Conservation (phyloP, 2,113 vertebrate genomes). For the Campylomormyrus numenius region DNA sequence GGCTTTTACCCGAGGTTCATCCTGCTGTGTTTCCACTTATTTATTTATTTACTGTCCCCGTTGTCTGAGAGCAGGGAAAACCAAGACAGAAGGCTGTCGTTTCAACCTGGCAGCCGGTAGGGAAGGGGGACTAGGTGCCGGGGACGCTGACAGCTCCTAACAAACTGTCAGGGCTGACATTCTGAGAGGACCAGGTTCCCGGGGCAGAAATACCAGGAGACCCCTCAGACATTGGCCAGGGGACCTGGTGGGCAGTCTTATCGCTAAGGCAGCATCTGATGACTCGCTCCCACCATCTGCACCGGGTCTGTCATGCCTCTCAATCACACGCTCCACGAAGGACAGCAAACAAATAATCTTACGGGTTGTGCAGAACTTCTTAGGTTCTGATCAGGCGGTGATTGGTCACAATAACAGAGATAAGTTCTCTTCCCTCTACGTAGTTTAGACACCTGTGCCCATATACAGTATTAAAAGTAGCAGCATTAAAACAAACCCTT, state of each 20-base stretch:
- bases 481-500: not conserved
- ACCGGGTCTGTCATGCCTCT: not conserved
- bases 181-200: not conserved
- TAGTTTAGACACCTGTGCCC: not conserved
- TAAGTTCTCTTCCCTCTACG: not conserved
- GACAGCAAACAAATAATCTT: not conserved
- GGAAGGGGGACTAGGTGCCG: not conserved
- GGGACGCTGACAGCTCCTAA: not conserved
- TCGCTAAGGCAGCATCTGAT: not conserved
- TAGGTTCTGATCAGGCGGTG: not conserved
- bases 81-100: conserved; percentile 8
- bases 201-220: conserved; percentile 6
- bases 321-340: not conserved
- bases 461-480: not conserved
- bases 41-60: not conserved
- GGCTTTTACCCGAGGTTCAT: not conserved
- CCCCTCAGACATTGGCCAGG: conserved; percentile 4
- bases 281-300: not conserved
- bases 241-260: not conserved
- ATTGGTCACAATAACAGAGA: not conserved
- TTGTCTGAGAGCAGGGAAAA: not conserved
- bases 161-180: conserved; percentile 14
- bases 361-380: not conserved
- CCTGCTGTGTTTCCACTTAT: too few relatives aligned
- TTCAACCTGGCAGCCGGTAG: not conserved